Conservation (phyloP, 2,888 invertebrate species). For the Macroteleia sp. region DNA sequence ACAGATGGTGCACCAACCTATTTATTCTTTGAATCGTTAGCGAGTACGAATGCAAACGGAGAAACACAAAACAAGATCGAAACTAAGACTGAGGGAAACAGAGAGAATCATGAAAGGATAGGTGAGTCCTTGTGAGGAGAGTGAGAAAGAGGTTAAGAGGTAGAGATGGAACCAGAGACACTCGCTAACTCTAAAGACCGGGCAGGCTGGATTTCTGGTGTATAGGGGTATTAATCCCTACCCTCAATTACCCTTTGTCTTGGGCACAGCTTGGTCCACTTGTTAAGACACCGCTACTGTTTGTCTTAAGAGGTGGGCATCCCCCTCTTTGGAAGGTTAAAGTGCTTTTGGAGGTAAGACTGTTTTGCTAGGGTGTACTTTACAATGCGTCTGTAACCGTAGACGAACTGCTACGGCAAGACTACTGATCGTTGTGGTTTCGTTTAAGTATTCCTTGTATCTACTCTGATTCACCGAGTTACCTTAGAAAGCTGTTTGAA, state of each 20-base stretch:
- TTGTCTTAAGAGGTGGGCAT: constrained; percentile 83
- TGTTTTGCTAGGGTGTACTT: constrained; percentile 81
- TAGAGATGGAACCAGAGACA: constrained; percentile 70
- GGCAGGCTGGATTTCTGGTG: constrained; percentile 79
- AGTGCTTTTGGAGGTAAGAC: constrained; percentile 72
- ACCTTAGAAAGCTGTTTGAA: constrained; percentile 52
- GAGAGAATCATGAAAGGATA: constrained; percentile 66
- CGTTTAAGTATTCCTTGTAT: constrained; percentile 68
- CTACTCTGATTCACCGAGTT: constrained; percentile 60
- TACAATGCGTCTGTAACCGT: constrained; percentile 83
- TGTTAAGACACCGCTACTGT: constrained; percentile 84
- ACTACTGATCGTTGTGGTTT: constrained; percentile 84
- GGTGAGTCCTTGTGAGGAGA: constrained; percentile 63
- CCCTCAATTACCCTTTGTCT: constrained; percentile 85
- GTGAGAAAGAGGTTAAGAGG: constrained; percentile 55
- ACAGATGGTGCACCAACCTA: constrained; percentile 23
- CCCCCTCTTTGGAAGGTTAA: constrained; percentile 63
- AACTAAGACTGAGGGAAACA: constrained; percentile 70
- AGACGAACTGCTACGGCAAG: constrained; percentile 82
- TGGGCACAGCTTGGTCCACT: constrained; percentile 84
- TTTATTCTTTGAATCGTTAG: constrained; percentile 56
- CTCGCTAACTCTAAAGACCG: constrained; percentile 75
- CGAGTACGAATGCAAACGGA: constrained; percentile 47
- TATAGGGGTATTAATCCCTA: constrained; percentile 84
- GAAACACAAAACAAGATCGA: constrained; percentile 60